A percentile compares a stretch with the other conserved stretches of the same genome.
Evolutionary conservation across 1,140 invertebrate species (phyloP).

Genomic region (Saccostrea echinata): DNA sequence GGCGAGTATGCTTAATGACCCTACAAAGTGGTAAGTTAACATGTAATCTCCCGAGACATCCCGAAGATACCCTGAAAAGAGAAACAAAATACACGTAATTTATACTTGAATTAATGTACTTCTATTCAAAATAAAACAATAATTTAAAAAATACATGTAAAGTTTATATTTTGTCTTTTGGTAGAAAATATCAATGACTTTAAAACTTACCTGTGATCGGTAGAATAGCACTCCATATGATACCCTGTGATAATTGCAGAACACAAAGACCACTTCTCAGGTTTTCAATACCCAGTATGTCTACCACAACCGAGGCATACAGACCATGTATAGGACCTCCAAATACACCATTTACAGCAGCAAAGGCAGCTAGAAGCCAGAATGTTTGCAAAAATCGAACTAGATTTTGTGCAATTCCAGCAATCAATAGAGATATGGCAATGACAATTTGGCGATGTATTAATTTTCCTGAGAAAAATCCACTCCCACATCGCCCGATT

Average conservation of each 20-base stretch:
- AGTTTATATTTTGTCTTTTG: neutral
- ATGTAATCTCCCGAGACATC: slow-evolving; percentile 7
- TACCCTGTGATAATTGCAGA: slow-evolving; percentile 1
- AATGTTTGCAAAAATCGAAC: slow-evolving; percentile 11
- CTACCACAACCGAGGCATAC: slow-evolving; percentile 24
- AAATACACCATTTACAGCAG: slow-evolving; percentile 12
- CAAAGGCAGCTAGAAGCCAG: slow-evolving; percentile 40
- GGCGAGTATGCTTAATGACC: neutral
- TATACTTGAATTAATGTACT: no score
- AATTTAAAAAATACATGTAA: no score
- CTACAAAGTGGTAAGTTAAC: neutral
- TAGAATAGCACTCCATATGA: neutral
- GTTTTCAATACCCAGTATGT: slow-evolving; percentile 36
- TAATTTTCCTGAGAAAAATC: slow-evolving; percentile 58
- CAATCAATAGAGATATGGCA: slow-evolving; percentile 46
- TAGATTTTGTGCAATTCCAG: neutral
- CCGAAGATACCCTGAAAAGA: slow-evolving; percentile 11
- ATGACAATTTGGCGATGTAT: slow-evolving; percentile 59
- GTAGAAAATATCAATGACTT: neutral
- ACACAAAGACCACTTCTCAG: slow-evolving; percentile 25
- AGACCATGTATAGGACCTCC: slow-evolving; percentile 27
- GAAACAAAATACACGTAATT: neutral
- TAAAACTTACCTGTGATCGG: neutral
- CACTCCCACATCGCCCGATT: slow-evolving; percentile 55
- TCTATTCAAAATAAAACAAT: no score